Evolutionary conservation across 2,888 invertebrate species (phyloP).

Genomic region (Unio delphinus): DNA sequence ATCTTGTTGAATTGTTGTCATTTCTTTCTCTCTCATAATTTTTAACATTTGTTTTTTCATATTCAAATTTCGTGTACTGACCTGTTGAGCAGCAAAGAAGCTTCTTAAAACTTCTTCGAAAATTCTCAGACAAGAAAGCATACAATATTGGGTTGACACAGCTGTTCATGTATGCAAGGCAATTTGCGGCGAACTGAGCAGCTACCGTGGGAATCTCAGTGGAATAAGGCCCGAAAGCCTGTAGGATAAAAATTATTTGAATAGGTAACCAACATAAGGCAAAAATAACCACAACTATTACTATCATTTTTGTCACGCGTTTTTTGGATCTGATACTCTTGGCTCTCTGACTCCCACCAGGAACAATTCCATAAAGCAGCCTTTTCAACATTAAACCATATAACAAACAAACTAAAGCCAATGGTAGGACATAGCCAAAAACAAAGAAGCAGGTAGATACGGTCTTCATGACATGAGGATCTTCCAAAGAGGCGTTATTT

Average conservation of each 20-base stretch:
- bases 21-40: too few relatives aligned
- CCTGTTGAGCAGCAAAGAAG: constrained; percentile 63
- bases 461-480: constrained; percentile 15
- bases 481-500: constrained; percentile 24
- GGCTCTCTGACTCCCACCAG: constrained; percentile 81
- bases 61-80: constrained; percentile 48
- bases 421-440: constrained; percentile 89
- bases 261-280: constrained; percentile 96
- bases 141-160: constrained; percentile 96
- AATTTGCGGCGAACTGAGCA: constrained; percentile 66
- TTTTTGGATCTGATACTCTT: constrained; percentile 88
- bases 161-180: constrained; percentile 89
- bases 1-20: too few relatives aligned
- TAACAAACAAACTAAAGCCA: constrained; percentile 87
- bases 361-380: constrained; percentile 84
- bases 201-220: constrained; percentile 75
- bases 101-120: constrained; percentile 86
- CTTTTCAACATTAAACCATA: constrained; percentile 92
- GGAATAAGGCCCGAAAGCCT: constrained; percentile 82
- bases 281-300: constrained; percentile 92
- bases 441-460: constrained; percentile 78
- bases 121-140: constrained; percentile 94
- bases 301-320: constrained; percentile 92
- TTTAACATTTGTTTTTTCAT: constrained; percentile 57
- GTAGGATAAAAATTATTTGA: constrained; percentile 81